Conservation (phyloP, 2,888 invertebrate genomes). For the Pachymerium ferrugineum region DNA sequence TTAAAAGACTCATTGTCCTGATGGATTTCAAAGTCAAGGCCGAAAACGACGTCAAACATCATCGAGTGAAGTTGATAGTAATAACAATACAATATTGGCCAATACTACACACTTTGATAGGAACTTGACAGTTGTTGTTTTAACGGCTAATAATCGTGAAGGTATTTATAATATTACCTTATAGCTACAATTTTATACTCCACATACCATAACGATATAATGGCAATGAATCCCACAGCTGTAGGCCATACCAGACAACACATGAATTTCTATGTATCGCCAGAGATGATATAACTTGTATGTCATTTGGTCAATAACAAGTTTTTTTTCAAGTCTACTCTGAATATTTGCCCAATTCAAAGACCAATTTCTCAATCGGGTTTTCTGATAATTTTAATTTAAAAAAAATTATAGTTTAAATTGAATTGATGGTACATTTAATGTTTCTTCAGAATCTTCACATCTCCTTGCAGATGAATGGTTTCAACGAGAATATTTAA, state of each 20-base stretch:
- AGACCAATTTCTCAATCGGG: no score
- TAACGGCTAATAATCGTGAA: constrained; percentile 23
- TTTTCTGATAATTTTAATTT: background rate
- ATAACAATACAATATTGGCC: background rate
- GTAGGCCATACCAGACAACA: no score
- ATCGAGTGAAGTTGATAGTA: no score
- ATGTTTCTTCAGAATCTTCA: no score
- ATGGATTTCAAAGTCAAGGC: background rate
- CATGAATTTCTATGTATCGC: no score
- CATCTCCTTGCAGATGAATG: constrained; percentile 17
- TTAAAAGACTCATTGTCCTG: constrained; percentile 14
- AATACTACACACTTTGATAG: constrained; percentile 31
- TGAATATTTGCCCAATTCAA: no score
- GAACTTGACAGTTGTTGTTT: constrained; percentile 29
- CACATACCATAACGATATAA: no score
- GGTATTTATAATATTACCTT: constrained; percentile 2
- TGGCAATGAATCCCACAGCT: no score
- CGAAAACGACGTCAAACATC: background rate
- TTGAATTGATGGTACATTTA: background rate
- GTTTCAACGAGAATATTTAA: constrained; percentile 24
- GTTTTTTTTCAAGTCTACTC: no score
- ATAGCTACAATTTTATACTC: no score
- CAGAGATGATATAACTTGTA: no score
- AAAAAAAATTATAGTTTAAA: background rate
- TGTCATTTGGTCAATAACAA: no score